Evolutionary conservation across 1,140 invertebrate genomes (phyloP).

Genomic region (Physella acuta): DNA sequence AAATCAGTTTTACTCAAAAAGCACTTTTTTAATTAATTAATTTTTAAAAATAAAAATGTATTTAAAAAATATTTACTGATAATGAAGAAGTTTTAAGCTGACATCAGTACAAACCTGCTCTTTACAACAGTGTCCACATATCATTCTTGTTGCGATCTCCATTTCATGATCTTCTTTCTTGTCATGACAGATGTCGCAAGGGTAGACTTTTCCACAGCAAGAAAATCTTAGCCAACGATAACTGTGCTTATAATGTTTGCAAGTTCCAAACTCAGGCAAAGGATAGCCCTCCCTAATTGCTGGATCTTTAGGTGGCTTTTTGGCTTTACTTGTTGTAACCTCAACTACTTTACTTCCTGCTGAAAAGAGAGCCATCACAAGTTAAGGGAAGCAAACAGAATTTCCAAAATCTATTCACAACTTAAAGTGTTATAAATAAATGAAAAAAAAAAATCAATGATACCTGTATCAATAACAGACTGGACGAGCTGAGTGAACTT

Average conservation of each 20-base stretch:
- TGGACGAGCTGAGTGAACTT: constrained; percentile 44
- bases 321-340: not conserved
- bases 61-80: too few relatives aligned
- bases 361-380: constrained; percentile 30
- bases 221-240: constrained; percentile 61
- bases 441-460: too few relatives aligned
- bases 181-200: constrained; percentile 61
- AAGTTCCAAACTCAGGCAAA: constrained; percentile 57
- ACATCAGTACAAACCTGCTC: too few relatives aligned
- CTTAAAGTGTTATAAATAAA: too few relatives aligned
- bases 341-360: constrained; percentile 7
- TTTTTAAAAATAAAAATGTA: too few relatives aligned
- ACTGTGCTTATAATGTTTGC: constrained; percentile 62
- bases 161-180: constrained; percentile 60
- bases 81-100: too few relatives aligned
- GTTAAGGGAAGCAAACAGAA: constrained; percentile 42
- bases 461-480: constrained; percentile 32
- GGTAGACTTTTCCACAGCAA: constrained; percentile 60
- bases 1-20: too few relatives aligned
- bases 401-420: constrained; percentile 44
- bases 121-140: constrained; percentile 61
- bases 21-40: too few relatives aligned
- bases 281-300: constrained; percentile 57
- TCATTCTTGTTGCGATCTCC: constrained; percentile 58
- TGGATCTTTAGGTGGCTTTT: constrained; percentile 40